A percentile compares a stretch with the other conserved stretches of the same genome.
phyloP scores from a whole-genome alignment of 1,140 invertebrate genomes.

The Belonocnema kinseyi region DNA sequence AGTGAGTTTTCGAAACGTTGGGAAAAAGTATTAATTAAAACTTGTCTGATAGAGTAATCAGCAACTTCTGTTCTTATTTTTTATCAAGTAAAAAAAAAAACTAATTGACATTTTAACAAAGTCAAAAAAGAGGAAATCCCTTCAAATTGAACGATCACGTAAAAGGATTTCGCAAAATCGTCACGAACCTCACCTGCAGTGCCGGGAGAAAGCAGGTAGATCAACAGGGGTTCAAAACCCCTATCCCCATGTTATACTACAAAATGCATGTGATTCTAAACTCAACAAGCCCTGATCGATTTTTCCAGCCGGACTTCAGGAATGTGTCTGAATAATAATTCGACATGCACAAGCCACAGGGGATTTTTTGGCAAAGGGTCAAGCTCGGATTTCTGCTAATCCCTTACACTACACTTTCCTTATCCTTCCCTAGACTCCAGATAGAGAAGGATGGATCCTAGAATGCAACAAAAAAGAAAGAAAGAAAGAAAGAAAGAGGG shows the following conservation, averaged over 20 bases:
- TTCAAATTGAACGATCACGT: neutral
- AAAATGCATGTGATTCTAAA: neutral
- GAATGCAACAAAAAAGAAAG: neutral
- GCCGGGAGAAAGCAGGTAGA: neutral
- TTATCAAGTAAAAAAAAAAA: too few relatives aligned
- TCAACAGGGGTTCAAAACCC: neutral
- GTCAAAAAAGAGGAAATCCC: neutral
- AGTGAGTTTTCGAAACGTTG: too few relatives aligned
- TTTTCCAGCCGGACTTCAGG: neutral
- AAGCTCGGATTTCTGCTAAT: slow-evolving; percentile 26
- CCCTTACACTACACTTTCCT: slow-evolving; percentile 1
- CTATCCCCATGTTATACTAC: neutral
- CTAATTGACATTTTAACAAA: too few relatives aligned
- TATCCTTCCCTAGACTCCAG: neutral
- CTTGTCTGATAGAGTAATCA: too few relatives aligned
- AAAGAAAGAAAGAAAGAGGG: neutral
- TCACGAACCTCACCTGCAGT: neutral
- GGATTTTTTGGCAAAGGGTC: slow-evolving; percentile 24
- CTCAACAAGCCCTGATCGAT: slow-evolving; percentile 18
- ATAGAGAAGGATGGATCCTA: neutral
- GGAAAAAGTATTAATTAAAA: too few relatives aligned
- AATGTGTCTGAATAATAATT: slow-evolving; percentile 21
- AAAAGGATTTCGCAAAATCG: slow-evolving; percentile 1
- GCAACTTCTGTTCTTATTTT: too few relatives aligned
- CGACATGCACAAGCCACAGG: slow-evolving; percentile 15